Base-by-base conservation (phyloP, 2,113 vertebrate genomes). In the Leuciscus idus region DNA sequence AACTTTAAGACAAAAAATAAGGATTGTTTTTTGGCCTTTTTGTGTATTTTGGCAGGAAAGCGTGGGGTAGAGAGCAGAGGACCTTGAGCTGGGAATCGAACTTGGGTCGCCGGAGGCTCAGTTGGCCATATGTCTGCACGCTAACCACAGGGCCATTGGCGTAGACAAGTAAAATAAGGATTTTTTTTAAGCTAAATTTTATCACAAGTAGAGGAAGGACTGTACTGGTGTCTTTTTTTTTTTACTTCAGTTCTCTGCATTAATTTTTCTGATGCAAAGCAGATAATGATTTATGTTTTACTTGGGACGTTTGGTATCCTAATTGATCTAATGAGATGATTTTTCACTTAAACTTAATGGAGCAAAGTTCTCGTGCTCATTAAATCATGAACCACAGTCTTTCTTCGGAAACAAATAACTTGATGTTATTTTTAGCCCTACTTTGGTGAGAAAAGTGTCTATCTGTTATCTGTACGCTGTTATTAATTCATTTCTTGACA, bases 401-500 rank as follows among this genome's bases (percentile, higher is more conserved):
- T 83, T 57, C 43, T 79, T 43, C 59, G 17, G 50, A 36, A 36
- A 78, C 52, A 81, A 66, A 83, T 43, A 77, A 39, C 81, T 39
- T 72, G 12, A 33, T 80, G 15, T 78, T 81, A 85, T 85, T 88
- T 85, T 83, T 88, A 70, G 50, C 52, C 30, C 23, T 80, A 39
- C 23, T 57, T 85, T 83, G 73, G 70, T 70, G 75, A 85, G 33
- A 74, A 85, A 89, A 89, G 77, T 76, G 84, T 72, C 48, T 77
- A 84, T 84, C 84, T 39, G 81, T 83, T 68, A 70, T 73, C 46
- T 43, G 48, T 55, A 26, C 0, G 30, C 66, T 77, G 62, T 85
- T 85, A 87, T 87, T 83, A 85, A 87, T 85, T 87, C 17, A 87
- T 77, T 76, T 87, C 76, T 80, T 89, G 86, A 87, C 85, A 89